phyloP scores from a whole-genome alignment of 2,888 invertebrate species.

The Lepidocyrtinus sp. region DNA sequence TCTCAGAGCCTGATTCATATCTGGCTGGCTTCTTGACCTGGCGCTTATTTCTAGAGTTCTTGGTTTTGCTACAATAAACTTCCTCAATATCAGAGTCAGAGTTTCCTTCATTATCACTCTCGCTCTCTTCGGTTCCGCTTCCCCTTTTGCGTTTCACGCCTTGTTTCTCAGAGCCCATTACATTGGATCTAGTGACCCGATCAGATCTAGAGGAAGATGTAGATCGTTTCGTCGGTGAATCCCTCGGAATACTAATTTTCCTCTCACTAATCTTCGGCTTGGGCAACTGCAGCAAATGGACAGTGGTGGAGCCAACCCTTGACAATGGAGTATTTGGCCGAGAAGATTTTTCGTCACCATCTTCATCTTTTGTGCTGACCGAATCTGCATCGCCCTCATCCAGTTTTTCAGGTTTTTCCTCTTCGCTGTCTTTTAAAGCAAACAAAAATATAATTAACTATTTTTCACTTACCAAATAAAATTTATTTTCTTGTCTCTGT shows the following conservation, averaged over 20 bases:
- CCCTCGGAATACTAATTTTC: background rate
- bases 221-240: background rate
- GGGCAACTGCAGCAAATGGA: background rate
- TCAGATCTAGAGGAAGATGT: no score
- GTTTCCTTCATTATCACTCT: constrained; percentile 8
- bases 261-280: background rate
- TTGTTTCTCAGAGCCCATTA: no score
- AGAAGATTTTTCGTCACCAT: background rate
- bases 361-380: background rate
- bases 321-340: constrained; percentile 29
- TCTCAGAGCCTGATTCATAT: background rate
- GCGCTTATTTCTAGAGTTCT: background rate
- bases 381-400: background rate
- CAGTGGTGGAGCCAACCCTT: background rate
- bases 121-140: background rate
- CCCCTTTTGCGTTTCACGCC: no score
- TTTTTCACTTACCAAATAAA: no score
- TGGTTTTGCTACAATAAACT: background rate
- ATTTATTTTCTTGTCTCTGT: no score
- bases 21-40: background rate
- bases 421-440: background rate
- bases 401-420: background rate
- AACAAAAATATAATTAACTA: no score
- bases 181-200: no score
- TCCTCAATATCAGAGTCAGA: background rate